Evolutionary conservation across 2,113 vertebrate genomes (phyloP).

Genomic region (Vulpes lagopus): DNA sequence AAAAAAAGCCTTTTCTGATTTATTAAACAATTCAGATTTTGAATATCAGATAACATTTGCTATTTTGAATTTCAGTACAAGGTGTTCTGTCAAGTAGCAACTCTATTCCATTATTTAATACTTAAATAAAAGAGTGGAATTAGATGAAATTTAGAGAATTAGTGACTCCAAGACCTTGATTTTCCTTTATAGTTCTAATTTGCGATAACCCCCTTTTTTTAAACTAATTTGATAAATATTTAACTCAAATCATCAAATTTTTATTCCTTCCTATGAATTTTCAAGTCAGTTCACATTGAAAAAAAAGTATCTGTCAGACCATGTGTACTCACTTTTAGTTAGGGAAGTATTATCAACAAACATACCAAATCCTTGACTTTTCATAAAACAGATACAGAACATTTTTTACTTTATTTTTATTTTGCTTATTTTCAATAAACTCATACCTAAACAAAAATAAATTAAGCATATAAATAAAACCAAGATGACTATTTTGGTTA

Average conservation of each 20-base stretch:
- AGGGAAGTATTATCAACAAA: background rate
- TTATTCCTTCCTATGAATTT: slow-evolving; percentile 10
- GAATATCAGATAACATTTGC: background rate
- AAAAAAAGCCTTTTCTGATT: background rate
- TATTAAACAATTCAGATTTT: background rate
- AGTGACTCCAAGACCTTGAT: background rate
- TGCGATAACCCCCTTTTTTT: background rate
- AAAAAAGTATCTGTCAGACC: background rate
- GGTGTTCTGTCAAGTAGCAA: background rate
- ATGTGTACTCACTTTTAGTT: background rate
- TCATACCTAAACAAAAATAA: slow-evolving; percentile 16
- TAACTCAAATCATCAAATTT: background rate
- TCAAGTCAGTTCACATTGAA: background rate
- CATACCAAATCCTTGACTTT: background rate
- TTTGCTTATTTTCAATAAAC: slow-evolving; percentile 8
- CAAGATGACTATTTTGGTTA: background rate
- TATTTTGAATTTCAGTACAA: slow-evolving; percentile 11
- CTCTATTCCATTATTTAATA: slow-evolving; percentile 27
- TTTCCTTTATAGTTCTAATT: background rate
- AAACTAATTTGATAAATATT: slow-evolving; percentile 12
- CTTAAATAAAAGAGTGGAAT: background rate
- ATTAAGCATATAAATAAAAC: slow-evolving; percentile 22
- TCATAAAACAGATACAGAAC: slow-evolving; percentile 5
- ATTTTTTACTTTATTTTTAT: slow-evolving; percentile 21
- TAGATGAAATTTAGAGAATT: background rate